Base-by-base conservation (phyloP, 2,797 vertebrate species). In the Menidia menidia region DNA sequence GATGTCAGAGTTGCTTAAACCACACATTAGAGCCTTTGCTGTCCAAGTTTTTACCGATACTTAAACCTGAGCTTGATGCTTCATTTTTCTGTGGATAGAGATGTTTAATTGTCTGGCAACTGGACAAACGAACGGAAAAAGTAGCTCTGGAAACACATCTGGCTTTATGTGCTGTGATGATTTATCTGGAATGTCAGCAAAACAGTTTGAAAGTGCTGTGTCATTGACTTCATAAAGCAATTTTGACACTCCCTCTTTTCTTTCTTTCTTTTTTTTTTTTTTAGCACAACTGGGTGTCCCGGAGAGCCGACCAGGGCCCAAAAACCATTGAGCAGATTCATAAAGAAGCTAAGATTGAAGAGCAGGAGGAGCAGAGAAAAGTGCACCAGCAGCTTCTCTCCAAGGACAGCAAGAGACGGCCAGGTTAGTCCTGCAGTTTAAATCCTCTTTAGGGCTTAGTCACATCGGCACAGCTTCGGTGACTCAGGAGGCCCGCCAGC, bases 241-340 rank as follows among this genome's bases (percentile, higher is more conserved):
- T 18, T 68, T 18, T 56, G 0, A 25, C 3, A 33, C n/a, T 35
- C 4, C 13, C 6, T 2, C 8, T 6, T 47, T 2, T 45, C 6
- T 45, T n/a, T 18, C 10, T 18, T 18, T 47, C 16, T 47, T 1
- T 19, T 2, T 47, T 1, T 19, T 2, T 55, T 54, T 45, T 56
- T 10, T 79, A 99, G 97, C 96, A 97, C 91, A 97, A 97, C 88
- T 99, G 98, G 97, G 94, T 99, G 57, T 97, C 97, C 5, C 94
- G 97, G 83, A 94, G 97, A 89, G 97, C 95, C 19, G 98, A 99
- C 85, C 97, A 97, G 85, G 98, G 98, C 13, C 98, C 98, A 0
- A 99, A 99, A 90, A 99, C 98, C 64, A 98, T 99, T 0, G 97
- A 99, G 91, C 97, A 99, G 94, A 99, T 99, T 86, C 98, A 99